phyloP scores from a whole-genome alignment of 2,888 invertebrate species.

The Dryococelus australis region DNA sequence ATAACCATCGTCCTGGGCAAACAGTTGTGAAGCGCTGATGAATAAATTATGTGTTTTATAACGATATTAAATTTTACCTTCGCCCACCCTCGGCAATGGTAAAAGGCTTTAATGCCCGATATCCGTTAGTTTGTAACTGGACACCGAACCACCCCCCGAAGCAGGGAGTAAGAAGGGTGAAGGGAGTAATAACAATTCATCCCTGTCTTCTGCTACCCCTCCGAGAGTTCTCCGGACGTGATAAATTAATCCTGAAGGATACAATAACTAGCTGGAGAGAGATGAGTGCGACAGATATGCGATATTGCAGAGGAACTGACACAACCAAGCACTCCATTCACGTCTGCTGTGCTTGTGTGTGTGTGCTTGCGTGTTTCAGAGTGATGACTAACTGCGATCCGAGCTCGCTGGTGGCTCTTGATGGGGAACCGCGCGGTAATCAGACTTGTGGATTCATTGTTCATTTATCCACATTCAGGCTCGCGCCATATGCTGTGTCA shows the following conservation, averaged over 20 bases:
- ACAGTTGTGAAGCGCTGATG: background rate
- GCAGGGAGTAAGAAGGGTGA: background rate
- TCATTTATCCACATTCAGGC: background rate
- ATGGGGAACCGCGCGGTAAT: conserved; percentile 1
- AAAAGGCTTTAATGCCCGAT: background rate
- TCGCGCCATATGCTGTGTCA: background rate
- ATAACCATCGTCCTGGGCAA: background rate
- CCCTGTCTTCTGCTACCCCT: background rate
- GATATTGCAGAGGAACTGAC: background rate
- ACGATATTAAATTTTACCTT: conserved; percentile 1
- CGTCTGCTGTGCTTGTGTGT: background rate
- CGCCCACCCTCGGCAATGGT: background rate
- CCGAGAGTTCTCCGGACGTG: background rate
- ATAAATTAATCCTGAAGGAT: conserved; percentile 16
- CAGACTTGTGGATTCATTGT: background rate
- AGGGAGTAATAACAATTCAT: background rate
- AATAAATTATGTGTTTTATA: conserved; percentile 8
- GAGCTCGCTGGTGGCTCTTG: background rate
- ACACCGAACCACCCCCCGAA: background rate
- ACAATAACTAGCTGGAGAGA: conserved; percentile 16
- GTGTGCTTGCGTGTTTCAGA: background rate
- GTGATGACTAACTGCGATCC: background rate
- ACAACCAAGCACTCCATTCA: background rate
- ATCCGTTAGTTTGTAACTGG: background rate
- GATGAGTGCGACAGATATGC: background rate